phyloP scores from a whole-genome alignment of 2,888 invertebrate species.

The Sarcophaga rosellei region DNA sequence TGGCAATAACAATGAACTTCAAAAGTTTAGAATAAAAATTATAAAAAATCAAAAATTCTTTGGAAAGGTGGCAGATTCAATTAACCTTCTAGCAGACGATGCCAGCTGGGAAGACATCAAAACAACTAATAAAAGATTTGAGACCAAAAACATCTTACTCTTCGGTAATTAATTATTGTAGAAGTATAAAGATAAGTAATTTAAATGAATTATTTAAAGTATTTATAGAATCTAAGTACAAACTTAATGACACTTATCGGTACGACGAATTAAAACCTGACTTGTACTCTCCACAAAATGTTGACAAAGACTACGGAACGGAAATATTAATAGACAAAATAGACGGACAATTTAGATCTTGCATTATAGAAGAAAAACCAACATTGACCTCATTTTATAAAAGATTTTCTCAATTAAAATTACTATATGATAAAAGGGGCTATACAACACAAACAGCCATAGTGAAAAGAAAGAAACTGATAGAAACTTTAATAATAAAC shows the following conservation, averaged over 20 bases:
- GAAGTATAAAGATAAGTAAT: too few species aligned
- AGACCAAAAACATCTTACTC: too few species aligned
- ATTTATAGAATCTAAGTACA: too few species aligned
- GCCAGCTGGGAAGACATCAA: too few species aligned
- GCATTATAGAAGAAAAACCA: slow-evolving; percentile 31
- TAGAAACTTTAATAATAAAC: slow-evolving; percentile 43
- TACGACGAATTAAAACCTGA: not conserved
- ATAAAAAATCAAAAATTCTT: slow-evolving; percentile 26
- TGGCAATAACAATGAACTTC: slow-evolving; percentile 28
- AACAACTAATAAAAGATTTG: too few species aligned
- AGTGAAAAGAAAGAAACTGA: slow-evolving; percentile 29
- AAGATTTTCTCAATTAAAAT: slow-evolving; percentile 45
- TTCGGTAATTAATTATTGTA: too few species aligned
- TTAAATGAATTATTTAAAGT: too few species aligned
- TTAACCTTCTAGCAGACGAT: too few species aligned
- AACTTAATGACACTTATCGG: too few species aligned
- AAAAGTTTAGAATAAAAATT: slow-evolving; percentile 39
- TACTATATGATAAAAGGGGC: slow-evolving; percentile 30
- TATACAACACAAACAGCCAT: slow-evolving; percentile 34
- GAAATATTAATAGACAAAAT: slow-evolving; percentile 39
- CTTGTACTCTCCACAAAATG: slow-evolving; percentile 5
- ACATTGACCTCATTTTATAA: slow-evolving; percentile 24
- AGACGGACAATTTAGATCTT: slow-evolving; percentile 43
- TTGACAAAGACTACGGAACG: slow-evolving; percentile 32
- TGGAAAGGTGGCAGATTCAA: too few species aligned